Evolutionary conservation across 2,888 invertebrate genomes (phyloP).

Genomic region (Hecatera dysodea): DNA sequence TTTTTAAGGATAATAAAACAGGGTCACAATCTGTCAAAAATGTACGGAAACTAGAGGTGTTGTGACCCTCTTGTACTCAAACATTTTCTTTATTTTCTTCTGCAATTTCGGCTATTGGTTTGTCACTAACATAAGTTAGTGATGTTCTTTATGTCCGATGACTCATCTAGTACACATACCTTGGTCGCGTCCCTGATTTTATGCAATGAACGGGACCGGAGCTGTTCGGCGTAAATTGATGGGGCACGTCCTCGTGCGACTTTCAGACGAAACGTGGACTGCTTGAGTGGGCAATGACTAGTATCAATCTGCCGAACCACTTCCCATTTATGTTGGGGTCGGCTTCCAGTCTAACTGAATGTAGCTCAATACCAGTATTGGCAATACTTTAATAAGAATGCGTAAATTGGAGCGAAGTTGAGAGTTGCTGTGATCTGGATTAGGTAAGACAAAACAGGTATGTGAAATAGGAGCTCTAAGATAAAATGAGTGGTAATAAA

Average conservation of each 20-base stretch:
- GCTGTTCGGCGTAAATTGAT: conserved; percentile 41
- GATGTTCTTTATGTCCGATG: conserved; percentile 13
- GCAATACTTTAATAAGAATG: not conserved
- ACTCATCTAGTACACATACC: conserved; percentile 26
- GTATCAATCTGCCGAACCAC: not conserved
- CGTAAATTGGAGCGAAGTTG: not conserved
- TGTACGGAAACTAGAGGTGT: too few relatives aligned
- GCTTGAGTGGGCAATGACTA: conserved; percentile 3
- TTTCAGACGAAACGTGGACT: conserved; percentile 46
- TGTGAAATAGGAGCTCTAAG: not conserved
- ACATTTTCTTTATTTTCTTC: too few relatives aligned
- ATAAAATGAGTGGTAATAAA: not conserved
- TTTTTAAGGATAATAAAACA: too few relatives aligned
- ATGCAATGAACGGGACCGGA: conserved; percentile 47
- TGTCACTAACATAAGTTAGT: not conserved
- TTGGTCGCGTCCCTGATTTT: conserved; percentile 48
- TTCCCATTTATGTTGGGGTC: too few relatives aligned
- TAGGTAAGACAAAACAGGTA: not conserved
- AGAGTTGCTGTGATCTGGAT: not conserved
- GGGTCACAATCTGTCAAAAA: too few relatives aligned
- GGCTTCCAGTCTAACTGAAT: not conserved
- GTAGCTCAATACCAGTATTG: too few relatives aligned
- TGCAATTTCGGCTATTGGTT: not conserved
- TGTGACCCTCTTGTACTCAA: too few relatives aligned
- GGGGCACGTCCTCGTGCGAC: conserved; percentile 44